A percentile compares a stretch with the other conserved stretches of the same genome.
Evolutionary conservation across 53 echinoderm and acorn worm genomes (phyloP).

Genomic region (Crossaster papposus): DNA sequence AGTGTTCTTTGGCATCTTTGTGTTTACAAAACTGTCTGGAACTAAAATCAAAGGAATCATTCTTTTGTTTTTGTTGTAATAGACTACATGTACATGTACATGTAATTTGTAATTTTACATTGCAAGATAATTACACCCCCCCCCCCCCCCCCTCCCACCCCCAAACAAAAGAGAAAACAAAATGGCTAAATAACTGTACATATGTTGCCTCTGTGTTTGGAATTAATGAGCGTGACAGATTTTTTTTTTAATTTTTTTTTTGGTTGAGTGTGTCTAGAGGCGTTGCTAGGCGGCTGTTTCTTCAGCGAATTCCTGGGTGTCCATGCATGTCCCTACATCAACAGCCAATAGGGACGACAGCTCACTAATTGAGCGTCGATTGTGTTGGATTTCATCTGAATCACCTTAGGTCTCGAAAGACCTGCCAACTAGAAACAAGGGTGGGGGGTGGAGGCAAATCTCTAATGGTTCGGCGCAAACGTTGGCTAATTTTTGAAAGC

Average conservation of each 20-base stretch:
- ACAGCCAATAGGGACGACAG: slow-evolving; percentile 37
- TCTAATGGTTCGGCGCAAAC: background rate
- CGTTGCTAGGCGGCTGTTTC: slow-evolving; percentile 28
- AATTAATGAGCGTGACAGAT: background rate
- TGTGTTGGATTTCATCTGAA: slow-evolving; percentile 44
- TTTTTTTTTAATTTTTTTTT: no score
- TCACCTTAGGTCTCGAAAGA: background rate
- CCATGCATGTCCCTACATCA: slow-evolving; percentile 46
- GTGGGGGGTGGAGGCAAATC: background rate
- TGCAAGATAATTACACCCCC: background rate
- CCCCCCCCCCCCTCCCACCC: no score
- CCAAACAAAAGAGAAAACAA: background rate
- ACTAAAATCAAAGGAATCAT: no score
- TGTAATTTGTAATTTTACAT: no score
- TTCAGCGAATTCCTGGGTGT: slow-evolving; percentile 55
- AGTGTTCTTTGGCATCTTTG: no score
- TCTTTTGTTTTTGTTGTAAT: no score
- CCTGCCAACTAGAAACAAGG: background rate
- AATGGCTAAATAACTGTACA: background rate
- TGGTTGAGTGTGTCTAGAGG: background rate
- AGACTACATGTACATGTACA: no score
- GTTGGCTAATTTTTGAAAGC: background rate
- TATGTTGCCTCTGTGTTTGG: background rate
- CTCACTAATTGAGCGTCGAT: slow-evolving; percentile 18
- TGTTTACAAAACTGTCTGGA: no score